phyloP scores from a whole-genome alignment of 2,888 invertebrate genomes.

The Heliconius aoede region DNA sequence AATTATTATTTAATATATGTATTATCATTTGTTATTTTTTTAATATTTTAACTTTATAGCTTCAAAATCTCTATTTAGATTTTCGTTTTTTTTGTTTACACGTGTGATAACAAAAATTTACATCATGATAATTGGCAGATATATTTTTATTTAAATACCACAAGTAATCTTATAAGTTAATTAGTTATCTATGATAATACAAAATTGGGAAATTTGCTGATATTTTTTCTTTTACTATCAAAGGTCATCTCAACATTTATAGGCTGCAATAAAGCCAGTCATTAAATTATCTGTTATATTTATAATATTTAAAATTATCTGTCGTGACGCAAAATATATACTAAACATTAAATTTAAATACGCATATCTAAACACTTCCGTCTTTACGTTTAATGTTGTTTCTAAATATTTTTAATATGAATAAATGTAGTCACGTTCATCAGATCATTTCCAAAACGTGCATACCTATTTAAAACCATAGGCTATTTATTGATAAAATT shows the following conservation, averaged over 20 bases:
- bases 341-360: slow-evolving; percentile 3
- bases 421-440: neutral
- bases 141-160: neutral
- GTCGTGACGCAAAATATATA: neutral
- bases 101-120: neutral
- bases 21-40: neutral
- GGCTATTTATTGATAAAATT: slow-evolving; percentile 37
- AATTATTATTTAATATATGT: slow-evolving; percentile 14
- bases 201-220: slow-evolving; percentile 1
- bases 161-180: neutral
- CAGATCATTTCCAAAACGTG: neutral
- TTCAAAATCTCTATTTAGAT: too few relatives aligned
- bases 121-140: neutral
- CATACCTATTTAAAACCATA: neutral
- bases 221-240: slow-evolving; percentile 3
- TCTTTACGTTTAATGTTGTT: too few relatives aligned
- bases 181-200: neutral
- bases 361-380: neutral
- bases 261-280: neutral
- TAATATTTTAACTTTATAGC: neutral
- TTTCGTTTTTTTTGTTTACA: neutral
- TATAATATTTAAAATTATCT: neutral
- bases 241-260: slow-evolving; percentile 2
- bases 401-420: too few relatives aligned
- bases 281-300: neutral